Evolutionary conservation across 2,888 invertebrate species (phyloP).

Genomic region (Trachelus iudaicus): DNA sequence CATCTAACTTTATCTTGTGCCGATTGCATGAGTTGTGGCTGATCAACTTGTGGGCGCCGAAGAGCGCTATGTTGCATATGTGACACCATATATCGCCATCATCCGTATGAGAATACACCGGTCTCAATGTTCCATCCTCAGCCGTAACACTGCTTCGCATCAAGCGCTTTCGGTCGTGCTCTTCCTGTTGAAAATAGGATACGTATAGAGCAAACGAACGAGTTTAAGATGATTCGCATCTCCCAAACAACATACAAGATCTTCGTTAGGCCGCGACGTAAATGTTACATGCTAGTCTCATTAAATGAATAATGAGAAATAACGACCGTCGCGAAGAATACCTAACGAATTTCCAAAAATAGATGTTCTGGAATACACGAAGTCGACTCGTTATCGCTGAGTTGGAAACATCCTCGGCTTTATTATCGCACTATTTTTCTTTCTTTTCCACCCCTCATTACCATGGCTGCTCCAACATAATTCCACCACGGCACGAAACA

Average conservation of each 20-base stretch:
- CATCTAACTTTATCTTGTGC: constrained; percentile 63
- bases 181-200: constrained; percentile 50
- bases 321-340: neutral
- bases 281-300: neutral
- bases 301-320: too few species aligned
- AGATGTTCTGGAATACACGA: neutral
- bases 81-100: constrained; percentile 65
- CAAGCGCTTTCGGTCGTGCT: constrained; percentile 60
- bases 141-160: constrained; percentile 64
- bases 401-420: neutral
- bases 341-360: neutral
- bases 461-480: neutral
- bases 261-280: neutral
- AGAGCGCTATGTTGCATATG: constrained; percentile 62
- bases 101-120: constrained; percentile 61
- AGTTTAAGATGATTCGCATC: neutral
- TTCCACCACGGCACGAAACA: neutral
- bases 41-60: constrained; percentile 60
- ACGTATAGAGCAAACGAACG: neutral
- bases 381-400: neutral
- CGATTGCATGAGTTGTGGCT: constrained; percentile 62
- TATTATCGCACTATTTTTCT: neutral
- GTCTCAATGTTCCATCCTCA: constrained; percentile 61
- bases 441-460: neutral
- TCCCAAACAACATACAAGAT: neutral